Percentiles rank a stretch among this genome's conserved stretches.
Evolutionary conservation across 2,888 invertebrate genomes (phyloP).

Genomic region (Tetragonisca angustula): DNA sequence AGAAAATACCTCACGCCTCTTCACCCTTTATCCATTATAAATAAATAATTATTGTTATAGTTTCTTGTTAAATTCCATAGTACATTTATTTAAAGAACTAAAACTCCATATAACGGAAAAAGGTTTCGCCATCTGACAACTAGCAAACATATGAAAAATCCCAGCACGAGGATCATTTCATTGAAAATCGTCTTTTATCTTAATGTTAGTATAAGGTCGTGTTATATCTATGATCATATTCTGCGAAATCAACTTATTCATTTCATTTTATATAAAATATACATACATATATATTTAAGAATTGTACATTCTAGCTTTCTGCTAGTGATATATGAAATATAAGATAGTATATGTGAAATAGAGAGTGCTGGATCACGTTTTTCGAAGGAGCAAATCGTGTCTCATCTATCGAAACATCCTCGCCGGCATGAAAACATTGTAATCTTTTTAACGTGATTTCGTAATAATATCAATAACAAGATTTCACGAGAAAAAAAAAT

Average conservation of each 20-base stretch:
- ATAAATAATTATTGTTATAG: too few species aligned
- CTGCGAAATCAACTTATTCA: slow-evolving; percentile 9
- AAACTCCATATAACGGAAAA: neutral
- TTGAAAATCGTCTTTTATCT: neutral
- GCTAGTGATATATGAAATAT: neutral
- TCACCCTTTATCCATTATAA: too few species aligned
- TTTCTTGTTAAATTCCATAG: too few species aligned
- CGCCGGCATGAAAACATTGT: slow-evolving; percentile 34
- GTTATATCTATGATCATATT: neutral
- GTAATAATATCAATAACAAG: slow-evolving; percentile 63
- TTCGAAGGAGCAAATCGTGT: slow-evolving; percentile 49
- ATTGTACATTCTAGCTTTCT: slow-evolving; percentile 4
- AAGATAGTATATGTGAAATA: neutral
- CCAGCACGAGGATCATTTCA: too few species aligned
- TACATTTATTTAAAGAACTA: too few species aligned
- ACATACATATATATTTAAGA: slow-evolving; percentile 20
- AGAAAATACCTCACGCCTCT: too few species aligned
- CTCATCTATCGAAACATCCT: slow-evolving; percentile 34
- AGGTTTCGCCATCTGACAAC: slow-evolving; percentile 28
- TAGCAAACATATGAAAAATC: slow-evolving; percentile 36
- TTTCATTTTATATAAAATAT: neutral
- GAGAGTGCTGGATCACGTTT: slow-evolving; percentile 29
- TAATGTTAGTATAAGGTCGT: neutral
- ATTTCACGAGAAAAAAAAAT: slow-evolving; percentile 35
- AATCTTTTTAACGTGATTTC: slow-evolving; percentile 59